Conservation (phyloP, 2,797 vertebrate species). For the Menidia menidia region DNA sequence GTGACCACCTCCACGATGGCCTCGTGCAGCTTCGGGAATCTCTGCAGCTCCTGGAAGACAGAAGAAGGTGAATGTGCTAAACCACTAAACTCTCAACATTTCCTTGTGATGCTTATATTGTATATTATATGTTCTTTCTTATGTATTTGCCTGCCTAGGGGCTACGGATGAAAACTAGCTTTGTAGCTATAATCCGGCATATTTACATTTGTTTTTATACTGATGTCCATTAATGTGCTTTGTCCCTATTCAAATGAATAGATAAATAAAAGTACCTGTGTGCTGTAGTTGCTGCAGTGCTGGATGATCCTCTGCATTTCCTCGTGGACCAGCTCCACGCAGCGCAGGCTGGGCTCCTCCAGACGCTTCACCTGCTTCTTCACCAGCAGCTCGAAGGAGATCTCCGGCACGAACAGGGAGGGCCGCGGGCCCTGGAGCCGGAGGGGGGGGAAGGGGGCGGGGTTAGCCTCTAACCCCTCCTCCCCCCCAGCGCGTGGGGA, state of each 20-base stretch:
- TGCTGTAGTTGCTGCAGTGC: slow-evolving; percentile 92
- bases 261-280: slow-evolving; percentile 69
- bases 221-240: no score
- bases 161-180: no score
- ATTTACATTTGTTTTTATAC: no score
- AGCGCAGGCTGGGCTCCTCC: slow-evolving; percentile 96
- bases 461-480: no score
- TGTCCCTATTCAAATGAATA: no score
- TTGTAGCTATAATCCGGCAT: no score
- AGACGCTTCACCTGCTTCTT: slow-evolving; percentile 98
- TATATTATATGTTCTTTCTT: no score
- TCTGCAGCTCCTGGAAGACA: slow-evolving; percentile 88
- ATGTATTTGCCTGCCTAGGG: no score
- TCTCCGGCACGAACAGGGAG: slow-evolving; percentile 96
- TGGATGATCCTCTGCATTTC: slow-evolving; percentile 99
- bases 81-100: no score
- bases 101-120: no score
- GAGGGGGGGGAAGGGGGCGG: not conserved
- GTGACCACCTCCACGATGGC: slow-evolving; percentile 99
- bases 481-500: no score
- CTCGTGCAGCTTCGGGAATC: slow-evolving; percentile 98
- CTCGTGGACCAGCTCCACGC: slow-evolving; percentile 98
- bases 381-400: slow-evolving; percentile 97
- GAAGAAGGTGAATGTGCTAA: not conserved
- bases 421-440: slow-evolving; percentile 91